These are phyloP conservation scores for Pandemis cinnamomeana DNA, from an alignment of 2,888 invertebrate species.

Conservation along the genomic window DNA sequence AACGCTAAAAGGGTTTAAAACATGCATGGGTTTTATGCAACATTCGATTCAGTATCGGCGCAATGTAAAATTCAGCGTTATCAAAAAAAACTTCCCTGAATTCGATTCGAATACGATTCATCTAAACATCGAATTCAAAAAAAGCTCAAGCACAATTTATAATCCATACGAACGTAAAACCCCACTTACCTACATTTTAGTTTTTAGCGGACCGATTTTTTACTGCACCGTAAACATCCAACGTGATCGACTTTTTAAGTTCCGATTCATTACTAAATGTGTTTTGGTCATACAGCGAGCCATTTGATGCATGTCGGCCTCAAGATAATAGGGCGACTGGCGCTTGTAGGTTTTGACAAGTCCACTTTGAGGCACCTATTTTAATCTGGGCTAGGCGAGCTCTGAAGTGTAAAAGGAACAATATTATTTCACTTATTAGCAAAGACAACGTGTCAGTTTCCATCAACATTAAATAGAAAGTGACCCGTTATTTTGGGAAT, in stretches of 20 bases:
- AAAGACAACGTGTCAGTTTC: no score
- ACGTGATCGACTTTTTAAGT: constrained; percentile 36
- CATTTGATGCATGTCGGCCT: constrained; percentile 1
- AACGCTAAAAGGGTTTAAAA: no score
- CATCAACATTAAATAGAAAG: no score
- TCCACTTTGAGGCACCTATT: background rate
- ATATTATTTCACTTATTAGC: background rate
- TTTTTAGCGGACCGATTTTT: constrained; percentile 28
- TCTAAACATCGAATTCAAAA: background rate
- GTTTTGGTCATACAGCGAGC: constrained; percentile 4
- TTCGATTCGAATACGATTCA: no score
- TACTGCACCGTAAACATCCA: constrained; percentile 27
- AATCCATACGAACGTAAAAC: constrained; percentile 8
- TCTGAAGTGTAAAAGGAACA: background rate
- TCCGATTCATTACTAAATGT: constrained; percentile 14
- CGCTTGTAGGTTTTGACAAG: constrained; percentile 9
- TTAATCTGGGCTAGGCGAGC: background rate
- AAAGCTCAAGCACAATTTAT: background rate
- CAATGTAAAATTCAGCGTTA: no score
- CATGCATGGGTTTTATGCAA: no score
- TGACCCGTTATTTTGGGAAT: no score
- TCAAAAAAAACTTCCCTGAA: no score
- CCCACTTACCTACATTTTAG: constrained; percentile 14
- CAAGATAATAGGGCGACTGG: constrained; percentile 5
- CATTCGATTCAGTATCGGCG: no score